phyloP scores from a whole-genome alignment of 2,797 vertebrate species.

The Momotus momota region DNA sequence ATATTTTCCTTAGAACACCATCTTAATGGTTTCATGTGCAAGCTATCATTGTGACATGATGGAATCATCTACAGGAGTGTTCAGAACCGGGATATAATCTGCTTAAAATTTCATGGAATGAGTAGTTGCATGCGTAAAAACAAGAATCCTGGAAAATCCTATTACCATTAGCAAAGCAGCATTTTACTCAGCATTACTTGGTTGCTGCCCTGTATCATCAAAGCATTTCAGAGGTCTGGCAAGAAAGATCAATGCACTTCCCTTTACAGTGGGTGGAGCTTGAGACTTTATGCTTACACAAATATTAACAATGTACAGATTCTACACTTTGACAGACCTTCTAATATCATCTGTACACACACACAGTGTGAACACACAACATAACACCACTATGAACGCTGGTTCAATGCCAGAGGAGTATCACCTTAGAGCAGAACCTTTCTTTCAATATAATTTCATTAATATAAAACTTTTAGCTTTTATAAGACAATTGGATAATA shows the following conservation, averaged over 20 bases:
- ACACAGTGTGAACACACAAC: not conserved
- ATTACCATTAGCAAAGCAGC: not conserved
- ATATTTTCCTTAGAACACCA: not conserved
- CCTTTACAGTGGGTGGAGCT: not conserved
- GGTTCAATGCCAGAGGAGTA: not conserved
- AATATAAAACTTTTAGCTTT: not conserved
- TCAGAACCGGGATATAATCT: not conserved
- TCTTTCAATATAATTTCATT: not conserved
- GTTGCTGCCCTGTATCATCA: not conserved
- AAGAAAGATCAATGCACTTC: not conserved
- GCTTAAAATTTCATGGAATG: not conserved
- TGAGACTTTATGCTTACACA: not conserved
- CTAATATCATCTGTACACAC: not conserved
- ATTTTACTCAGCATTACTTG: not conserved
- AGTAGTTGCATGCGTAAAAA: not conserved
- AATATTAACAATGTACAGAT: not conserved
- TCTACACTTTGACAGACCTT: not conserved
- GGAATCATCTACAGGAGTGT: not conserved
- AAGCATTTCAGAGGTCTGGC: not conserved
- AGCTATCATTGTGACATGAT: not conserved
- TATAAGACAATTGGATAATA: not conserved
- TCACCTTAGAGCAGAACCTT: not conserved
- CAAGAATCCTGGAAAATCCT: not conserved
- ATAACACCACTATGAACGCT: not conserved
- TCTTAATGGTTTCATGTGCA: not conserved